These are phyloP conservation scores for Schizopygopsis pylzovi DNA, from an alignment of 2,797 vertebrate species.

Conservation along the genomic window DNA sequence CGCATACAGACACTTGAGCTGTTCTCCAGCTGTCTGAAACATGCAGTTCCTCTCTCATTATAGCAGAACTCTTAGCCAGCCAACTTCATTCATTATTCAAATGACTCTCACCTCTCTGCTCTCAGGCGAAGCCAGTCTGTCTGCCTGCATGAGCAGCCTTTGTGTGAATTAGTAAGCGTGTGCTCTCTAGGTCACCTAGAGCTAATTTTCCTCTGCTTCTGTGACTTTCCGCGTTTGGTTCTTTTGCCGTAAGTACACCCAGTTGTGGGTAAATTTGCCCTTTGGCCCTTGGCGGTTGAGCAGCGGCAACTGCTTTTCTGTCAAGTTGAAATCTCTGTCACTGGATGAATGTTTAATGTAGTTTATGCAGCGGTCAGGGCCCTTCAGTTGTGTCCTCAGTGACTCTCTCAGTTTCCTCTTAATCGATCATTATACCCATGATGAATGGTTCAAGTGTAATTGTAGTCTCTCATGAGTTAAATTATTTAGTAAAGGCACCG, in stretches of 20 bases:
- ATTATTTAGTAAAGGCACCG: slow-evolving; percentile 16
- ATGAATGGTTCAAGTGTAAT: slow-evolving; percentile 35
- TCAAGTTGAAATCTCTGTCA: slow-evolving; percentile 26
- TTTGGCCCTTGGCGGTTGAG: slow-evolving; percentile 15
- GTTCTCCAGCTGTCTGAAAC: slow-evolving; percentile 43
- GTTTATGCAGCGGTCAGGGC: slow-evolving; percentile 1
- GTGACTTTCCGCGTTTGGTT: slow-evolving; percentile 10
- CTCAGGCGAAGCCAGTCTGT: slow-evolving; percentile 14
- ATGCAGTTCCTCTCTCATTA: slow-evolving; percentile 33
- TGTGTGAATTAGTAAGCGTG: not conserved
- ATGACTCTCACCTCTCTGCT: slow-evolving; percentile 46
- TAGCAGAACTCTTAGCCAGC: slow-evolving; percentile 17
- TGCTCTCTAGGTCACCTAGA: slow-evolving; percentile 35
- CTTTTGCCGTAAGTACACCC: not conserved
- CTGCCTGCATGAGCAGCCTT: slow-evolving; percentile 24
- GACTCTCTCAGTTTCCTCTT: slow-evolving; percentile 22
- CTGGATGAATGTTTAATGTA: slow-evolving; percentile 22
- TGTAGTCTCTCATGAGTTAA: slow-evolving; percentile 21
- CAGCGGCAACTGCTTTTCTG: not conserved
- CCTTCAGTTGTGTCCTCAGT: slow-evolving; percentile 20
- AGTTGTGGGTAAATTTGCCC: slow-evolving; percentile 10
- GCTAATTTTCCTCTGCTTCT: slow-evolving; percentile 4
- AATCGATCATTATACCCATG: slow-evolving; percentile 3
- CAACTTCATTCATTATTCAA: slow-evolving; percentile 51
- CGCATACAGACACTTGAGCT: slow-evolving; percentile 43